Conservation (phyloP, 1,140 invertebrate genomes). For the Scaptomyza hsui region DNA sequence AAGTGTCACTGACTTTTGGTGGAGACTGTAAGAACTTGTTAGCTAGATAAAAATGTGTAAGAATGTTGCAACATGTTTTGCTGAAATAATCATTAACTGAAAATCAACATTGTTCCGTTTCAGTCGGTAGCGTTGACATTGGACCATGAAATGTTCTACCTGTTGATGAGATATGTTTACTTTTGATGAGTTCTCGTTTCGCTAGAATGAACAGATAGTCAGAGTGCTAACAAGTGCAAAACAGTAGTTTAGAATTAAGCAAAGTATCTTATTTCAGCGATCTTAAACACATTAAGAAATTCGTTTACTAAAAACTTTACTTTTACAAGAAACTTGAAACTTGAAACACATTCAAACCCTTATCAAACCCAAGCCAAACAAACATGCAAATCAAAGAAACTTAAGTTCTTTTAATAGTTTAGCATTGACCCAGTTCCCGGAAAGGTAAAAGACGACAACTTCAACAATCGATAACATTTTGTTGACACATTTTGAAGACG, state of each 20-base stretch:
- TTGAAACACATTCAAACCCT: slow-evolving; percentile 11
- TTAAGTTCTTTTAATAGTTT: slow-evolving; percentile 40
- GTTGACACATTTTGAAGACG: slow-evolving; percentile 34
- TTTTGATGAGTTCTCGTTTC: slow-evolving; percentile 26
- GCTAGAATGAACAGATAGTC: slow-evolving; percentile 27
- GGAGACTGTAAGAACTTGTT: slow-evolving; percentile 13
- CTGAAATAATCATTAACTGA: slow-evolving; percentile 19
- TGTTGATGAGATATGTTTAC: slow-evolving; percentile 26
- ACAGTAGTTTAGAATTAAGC: not conserved
- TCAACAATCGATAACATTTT: slow-evolving; percentile 24
- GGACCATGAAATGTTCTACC: slow-evolving; percentile 21
- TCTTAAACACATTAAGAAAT: not conserved
- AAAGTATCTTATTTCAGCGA: not conserved
- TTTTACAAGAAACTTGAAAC: slow-evolving; percentile 7
- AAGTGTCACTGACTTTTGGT: slow-evolving; percentile 16
- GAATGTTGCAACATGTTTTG: slow-evolving; percentile 24
- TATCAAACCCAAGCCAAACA: slow-evolving; percentile 23
- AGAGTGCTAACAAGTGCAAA: not conserved
- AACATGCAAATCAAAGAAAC: slow-evolving; percentile 42
- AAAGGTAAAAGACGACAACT: slow-evolving; percentile 54
- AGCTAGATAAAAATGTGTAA: slow-evolving; percentile 6
- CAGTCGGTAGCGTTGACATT: slow-evolving; percentile 17
- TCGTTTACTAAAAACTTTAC: not conserved
- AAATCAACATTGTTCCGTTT: slow-evolving; percentile 30
- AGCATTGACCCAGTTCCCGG: slow-evolving; percentile 71